Percentiles rank a stretch among this genome's conserved stretches.
phyloP scores from a whole-genome alignment of 2,113 vertebrate genomes.

The Amazona vittata region DNA sequence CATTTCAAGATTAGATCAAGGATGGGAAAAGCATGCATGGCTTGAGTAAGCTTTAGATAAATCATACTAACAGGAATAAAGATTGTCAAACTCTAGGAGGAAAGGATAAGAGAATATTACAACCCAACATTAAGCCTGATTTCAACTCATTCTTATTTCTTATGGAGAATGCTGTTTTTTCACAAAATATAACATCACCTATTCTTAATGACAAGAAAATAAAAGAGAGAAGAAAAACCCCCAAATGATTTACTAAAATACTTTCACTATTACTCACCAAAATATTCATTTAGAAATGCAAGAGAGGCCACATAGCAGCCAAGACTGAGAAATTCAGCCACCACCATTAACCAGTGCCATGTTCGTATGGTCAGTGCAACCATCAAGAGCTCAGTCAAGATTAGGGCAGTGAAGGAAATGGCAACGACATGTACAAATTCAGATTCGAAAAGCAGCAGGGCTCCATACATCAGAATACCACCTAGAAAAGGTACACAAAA shows the following conservation, averaged over 20 bases:
- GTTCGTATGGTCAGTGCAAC: constrained; percentile 94
- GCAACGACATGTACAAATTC: constrained; percentile 97
- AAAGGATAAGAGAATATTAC: background rate
- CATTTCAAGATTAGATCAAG: background rate
- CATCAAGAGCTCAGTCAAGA: constrained; percentile 97
- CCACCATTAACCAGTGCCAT: constrained; percentile 98
- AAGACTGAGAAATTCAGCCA: constrained; percentile 94
- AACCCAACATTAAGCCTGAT: background rate
- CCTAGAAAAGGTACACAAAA: constrained; percentile 74
- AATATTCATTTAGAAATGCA: constrained; percentile 95
- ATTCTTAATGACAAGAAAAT: background rate
- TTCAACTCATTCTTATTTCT: background rate
- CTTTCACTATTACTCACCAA: constrained; percentile 80
- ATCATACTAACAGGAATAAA: background rate
- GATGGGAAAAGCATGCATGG: background rate
- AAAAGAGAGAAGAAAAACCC: background rate
- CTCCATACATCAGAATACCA: constrained; percentile 95
- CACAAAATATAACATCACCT: background rate
- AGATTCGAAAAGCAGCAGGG: constrained; percentile 92
- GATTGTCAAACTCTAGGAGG: background rate
- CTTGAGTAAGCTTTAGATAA: background rate
- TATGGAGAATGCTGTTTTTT: background rate
- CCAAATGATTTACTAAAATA: background rate
- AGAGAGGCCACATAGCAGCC: constrained; percentile 95
- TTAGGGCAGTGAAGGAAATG: constrained; percentile 96